A percentile compares a stretch with the other conserved stretches of the same genome.
These are phyloP conservation scores for Agriopis marginaria DNA, from an alignment of 2,888 invertebrate species.

Conservation along the genomic window DNA sequence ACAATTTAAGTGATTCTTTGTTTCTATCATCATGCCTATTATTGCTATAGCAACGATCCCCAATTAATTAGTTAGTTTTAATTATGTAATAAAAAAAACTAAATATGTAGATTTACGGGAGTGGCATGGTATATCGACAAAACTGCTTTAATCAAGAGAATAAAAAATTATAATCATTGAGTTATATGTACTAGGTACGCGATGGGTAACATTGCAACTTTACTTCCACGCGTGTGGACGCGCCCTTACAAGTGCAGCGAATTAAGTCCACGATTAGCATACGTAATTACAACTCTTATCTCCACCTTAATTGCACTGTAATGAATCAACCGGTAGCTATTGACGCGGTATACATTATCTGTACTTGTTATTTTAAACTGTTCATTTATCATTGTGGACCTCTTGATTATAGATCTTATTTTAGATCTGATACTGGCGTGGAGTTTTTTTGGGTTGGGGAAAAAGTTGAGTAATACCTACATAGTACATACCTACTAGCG, in stretches of 20 bases:
- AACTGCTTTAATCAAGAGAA: no score
- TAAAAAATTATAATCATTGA: no score
- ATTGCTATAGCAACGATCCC: no score
- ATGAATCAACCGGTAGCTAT: conserved; percentile 73
- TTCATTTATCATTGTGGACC: conserved; percentile 44
- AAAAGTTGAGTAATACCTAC: neutral
- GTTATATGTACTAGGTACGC: no score
- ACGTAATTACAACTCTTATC: conserved; percentile 84
- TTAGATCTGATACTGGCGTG: conserved; percentile 28
- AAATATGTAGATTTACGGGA: no score
- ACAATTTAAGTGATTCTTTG: no score
- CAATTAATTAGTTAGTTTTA: no score
- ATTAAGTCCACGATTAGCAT: conserved; percentile 82
- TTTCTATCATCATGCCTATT: no score
- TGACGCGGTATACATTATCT: conserved; percentile 56
- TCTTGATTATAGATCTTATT: conserved; percentile 38
- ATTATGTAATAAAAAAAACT: no score
- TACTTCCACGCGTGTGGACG: neutral
- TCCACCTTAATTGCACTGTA: conserved; percentile 79
- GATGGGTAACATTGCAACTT: neutral
- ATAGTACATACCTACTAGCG: neutral
- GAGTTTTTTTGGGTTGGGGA: conserved; percentile 4
- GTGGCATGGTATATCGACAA: no score
- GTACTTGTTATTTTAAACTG: conserved; percentile 42
- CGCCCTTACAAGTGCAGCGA: conserved; percentile 62